Evolutionary conservation across 2,113 vertebrate genomes (phyloP), one percentile per base, ranked within the genome.

Genomic region (Brachypodius melanocephalos): DNA sequence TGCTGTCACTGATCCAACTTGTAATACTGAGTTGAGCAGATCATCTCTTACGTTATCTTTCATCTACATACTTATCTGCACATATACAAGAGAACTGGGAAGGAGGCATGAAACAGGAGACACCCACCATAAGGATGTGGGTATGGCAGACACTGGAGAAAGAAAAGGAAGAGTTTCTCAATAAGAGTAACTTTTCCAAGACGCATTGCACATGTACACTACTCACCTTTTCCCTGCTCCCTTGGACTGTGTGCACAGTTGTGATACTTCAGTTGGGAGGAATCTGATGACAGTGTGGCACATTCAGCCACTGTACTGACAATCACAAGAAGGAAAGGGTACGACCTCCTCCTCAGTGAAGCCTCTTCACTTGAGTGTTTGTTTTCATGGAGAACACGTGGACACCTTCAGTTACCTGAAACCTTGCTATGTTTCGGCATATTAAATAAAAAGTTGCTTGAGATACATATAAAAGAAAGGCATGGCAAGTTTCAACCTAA

Each of bases 181-280:
- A 2, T 22, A 48, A 48, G 8, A 68, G 24, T 8, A 40, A 8
- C 66, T 82, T 42, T 77, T 73, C 48, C 42, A 54, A 52, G 48
- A 45, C 13, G 9, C 1, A 0, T 5, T 66, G 26, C 49, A 26
- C 17, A 0, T 6, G 9, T 67, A 24, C 42, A n/a, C 59, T 74
- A 2, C 11, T 10, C 15, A 0, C 5, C 28, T 25, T n/a, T 71
- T 21, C 28, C 31, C 21, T 28, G 52, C 40, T 75, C 26, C n/a
- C 13, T 83, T 3, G 4, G n/a, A 14, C 45, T 25, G 8, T 21
- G 40, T 45, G 34, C 71, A 31, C 36, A 43, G 28, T 18, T 73
- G 51, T 32, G 51, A 17, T 66, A 16, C 25, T 85, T 65, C 55
- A 73, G 18, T n/a, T 48, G n/a, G 43, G 67, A 65, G 62, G n/a